phyloP scores from a whole-genome alignment of 2,797 vertebrate species.

The Ptychobarbus kaznakovi region DNA sequence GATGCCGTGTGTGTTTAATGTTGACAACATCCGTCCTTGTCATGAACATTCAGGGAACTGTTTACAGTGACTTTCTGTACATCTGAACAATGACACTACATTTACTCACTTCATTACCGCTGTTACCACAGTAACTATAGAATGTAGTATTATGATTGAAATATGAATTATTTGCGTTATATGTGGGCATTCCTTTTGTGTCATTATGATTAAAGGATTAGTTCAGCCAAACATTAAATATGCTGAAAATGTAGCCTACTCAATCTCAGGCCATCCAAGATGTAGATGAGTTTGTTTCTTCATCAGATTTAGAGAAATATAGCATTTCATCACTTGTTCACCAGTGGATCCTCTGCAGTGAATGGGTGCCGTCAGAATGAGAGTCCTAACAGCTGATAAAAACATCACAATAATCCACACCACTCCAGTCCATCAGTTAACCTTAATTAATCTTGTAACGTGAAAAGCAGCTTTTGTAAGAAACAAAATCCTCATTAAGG shows the following conservation, averaged over 20 bases:
- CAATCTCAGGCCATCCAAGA: background rate
- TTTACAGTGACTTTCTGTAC: background rate
- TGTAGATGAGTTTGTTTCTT: background rate
- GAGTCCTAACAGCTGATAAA: background rate
- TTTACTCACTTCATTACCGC: background rate
- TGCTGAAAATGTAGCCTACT: background rate
- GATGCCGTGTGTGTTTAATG: background rate
- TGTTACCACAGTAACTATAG: background rate
- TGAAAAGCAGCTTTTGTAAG: no score
- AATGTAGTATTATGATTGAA: background rate
- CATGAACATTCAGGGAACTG: background rate
- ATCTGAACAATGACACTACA: background rate
- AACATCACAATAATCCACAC: background rate
- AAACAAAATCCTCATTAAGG: no score
- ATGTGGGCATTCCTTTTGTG: background rate
- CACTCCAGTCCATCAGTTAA: no score
- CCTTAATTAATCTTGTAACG: no score
- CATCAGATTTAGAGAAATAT: background rate
- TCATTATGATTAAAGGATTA: background rate
- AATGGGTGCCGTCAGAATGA: background rate
- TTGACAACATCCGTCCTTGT: background rate
- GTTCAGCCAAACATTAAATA: background rate
- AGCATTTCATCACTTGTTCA: background rate
- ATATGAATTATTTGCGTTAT: background rate
- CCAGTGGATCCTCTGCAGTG: background rate